Base-by-base conservation (phyloP, 1,140 invertebrate genomes). In the Scaptomyza pallida region DNA sequence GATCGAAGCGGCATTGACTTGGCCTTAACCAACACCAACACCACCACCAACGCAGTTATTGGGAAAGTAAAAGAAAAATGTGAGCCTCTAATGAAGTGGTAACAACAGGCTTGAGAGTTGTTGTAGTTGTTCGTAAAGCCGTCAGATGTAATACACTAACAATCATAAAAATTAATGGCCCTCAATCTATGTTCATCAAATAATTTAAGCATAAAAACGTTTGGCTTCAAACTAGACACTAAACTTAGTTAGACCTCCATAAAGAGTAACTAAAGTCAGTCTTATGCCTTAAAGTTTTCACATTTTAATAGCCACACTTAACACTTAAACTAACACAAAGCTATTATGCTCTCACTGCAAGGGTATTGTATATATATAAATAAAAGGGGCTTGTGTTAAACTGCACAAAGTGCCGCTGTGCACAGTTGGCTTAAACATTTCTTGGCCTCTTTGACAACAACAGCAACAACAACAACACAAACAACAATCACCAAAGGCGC, bases 11-110 rank as follows among this genome's bases (percentile, higher is more conserved):
- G 41, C 64, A 50, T 54, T 37, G 76, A 54, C 68, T 76, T 45
- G 50, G 72, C 30, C 43, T 51, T 21, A 62, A 69, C 56, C 2
- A 8, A 30, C 8, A 30, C 8, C 2, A 26, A 5, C 12, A 35
- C 33, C 10, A 12, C 33, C 33, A 35, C 33, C 33, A 10, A 35
- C 33, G 33, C 33, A 37, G 12, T 88, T 88, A 88, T 88, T 82
- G 67, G 82, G 82, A 88, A 88, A 88, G 83, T 89, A 88, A 79
- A 78, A 73, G 72, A 82, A 26, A 5, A 61, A n/a, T n/a, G 16
- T 40, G 15, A 41, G 65, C 67, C 57, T 57, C 78, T 88, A 88
- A 88, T 88, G 78, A 88, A 88, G 75, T 88, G 83, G 82, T 75
- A 75, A 89, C 21, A 13, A 26, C 13, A 8, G 23, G 21, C 30